Evolutionary conservation across 2,113 vertebrate genomes (phyloP), one percentile per base, ranked within the genome.

Genomic region (Caracal caracal): DNA sequence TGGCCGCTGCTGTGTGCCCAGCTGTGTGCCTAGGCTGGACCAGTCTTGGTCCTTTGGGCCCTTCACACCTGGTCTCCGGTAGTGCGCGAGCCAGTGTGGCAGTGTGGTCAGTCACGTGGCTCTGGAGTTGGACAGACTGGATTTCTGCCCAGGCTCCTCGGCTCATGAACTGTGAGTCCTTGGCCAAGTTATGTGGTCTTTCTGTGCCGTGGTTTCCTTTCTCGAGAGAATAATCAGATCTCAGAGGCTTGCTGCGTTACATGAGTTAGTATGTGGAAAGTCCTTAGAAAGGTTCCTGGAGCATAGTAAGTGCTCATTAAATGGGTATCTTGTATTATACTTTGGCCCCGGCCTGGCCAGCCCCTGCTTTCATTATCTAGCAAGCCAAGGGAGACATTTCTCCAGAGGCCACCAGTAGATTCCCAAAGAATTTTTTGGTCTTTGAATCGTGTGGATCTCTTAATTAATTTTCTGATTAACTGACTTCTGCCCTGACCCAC

Each of bases 341-440:
- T 49, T 71, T 10, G 43, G 51, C 22, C 8, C 37, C 10, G 63
- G 33, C 10, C 53, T 3, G 0, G 28, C 53, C n/a, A 17, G 66
- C 10, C 53, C 16, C 3, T 15, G 0, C 51, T 76, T 63, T 49
- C 63, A 49, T 76, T 56, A 76, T 35, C 43, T 0, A 16, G 37
- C 35, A 28, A 92, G 20, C 61, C 79, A 61, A n/a, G 81, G 66
- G 93, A 80, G 86, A 78, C 53, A 89, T 63, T 85, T 95, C 92
- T 90, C 79, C 8, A 5, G 43, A 2, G 5, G 56, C 33, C 16
- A 0, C 0, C 1, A 80, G 20, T 12, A 37, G 88, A 88, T 93
- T 94, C 40, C 7, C 80, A 75, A 0, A 28, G 73, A 76, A 28
- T 2, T 49, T 95, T 91, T 84, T 68, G 24, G 78, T n/a, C 79